A percentile compares a stretch with the other conserved stretches of the same genome.
Conservation (phyloP, 2,888 invertebrate species). For the Pheosia gnoma region DNA sequence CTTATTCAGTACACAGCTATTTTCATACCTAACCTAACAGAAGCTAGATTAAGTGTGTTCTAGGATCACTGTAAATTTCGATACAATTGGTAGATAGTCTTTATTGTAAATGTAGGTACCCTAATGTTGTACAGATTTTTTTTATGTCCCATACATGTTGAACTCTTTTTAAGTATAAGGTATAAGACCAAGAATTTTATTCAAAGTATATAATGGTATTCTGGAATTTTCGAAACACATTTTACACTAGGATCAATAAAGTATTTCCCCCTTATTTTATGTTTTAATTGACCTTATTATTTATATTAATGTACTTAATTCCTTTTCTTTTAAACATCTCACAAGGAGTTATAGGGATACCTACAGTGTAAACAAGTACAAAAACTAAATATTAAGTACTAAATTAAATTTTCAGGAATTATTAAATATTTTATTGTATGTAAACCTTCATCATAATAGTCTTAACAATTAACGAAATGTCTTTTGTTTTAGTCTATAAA, state of each 20-base stretch:
- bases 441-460: conserved; percentile 24
- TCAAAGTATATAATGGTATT: conserved; percentile 78
- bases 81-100: conserved; percentile 54
- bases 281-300: conserved; percentile 53
- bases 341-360: background rate
- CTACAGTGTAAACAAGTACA: conserved; percentile 27
- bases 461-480: conserved; percentile 31
- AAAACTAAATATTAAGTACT: conserved; percentile 30
- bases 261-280: conserved; percentile 71
- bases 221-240: conserved; percentile 81
- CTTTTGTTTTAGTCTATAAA: conserved; percentile 40
- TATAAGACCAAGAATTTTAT: conserved; percentile 81
- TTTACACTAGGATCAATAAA: conserved; percentile 84
- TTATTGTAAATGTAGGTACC: conserved; percentile 67
- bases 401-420: conserved; percentile 44
- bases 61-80: conserved; percentile 65
- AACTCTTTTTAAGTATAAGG: conserved; percentile 75
- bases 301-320: too few relatives aligned
- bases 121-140: conserved; percentile 74
- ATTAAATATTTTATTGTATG: conserved; percentile 45
- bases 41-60: conserved; percentile 30
- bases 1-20: too few relatives aligned
- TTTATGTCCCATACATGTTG: conserved; percentile 61
- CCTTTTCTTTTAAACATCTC: conserved; percentile 34
- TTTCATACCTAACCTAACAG: background rate